Percentiles rank a stretch among this genome's conserved stretches.
Evolutionary conservation across 2,888 invertebrate species (phyloP).

Genomic region (Perizoma flavofasciatum): DNA sequence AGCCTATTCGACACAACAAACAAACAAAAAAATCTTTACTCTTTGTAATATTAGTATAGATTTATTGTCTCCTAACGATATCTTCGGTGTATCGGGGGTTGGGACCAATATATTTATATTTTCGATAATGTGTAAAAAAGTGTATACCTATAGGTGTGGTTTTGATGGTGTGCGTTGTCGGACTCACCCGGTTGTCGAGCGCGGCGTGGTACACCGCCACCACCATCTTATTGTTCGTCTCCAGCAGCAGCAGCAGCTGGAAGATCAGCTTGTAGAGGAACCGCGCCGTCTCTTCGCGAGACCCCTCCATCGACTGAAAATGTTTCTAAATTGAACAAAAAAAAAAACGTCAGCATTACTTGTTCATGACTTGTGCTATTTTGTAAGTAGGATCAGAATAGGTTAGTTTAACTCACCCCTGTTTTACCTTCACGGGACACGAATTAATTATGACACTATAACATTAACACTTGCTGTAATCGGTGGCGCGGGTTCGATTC

Average conservation of each 20-base stretch:
- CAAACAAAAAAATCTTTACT: conserved; percentile 17
- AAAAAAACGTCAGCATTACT: conserved; percentile 8
- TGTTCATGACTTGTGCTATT: background rate
- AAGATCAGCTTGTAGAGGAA: conserved; percentile 95
- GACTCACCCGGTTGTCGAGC: conserved; percentile 69
- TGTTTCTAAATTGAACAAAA: conserved; percentile 27
- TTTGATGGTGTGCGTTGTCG: background rate
- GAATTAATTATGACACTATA: too few relatives aligned
- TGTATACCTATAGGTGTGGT: too few relatives aligned
- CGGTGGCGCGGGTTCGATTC: too few relatives aligned
- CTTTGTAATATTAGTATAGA: conserved; percentile 25
- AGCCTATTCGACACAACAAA: conserved; percentile 29
- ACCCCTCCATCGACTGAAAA: conserved; percentile 89
- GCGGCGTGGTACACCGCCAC: conserved; percentile 83
- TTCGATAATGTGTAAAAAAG: too few relatives aligned
- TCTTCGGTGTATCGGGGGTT: too few relatives aligned
- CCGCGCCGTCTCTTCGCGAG: conserved; percentile 95
- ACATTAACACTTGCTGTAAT: too few relatives aligned
- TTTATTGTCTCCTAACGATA: background rate
- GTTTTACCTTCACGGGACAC: too few relatives aligned
- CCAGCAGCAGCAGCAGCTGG: conserved; percentile 94
- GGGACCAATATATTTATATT: too few relatives aligned
- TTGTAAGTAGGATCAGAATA: background rate
- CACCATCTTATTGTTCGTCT: conserved; percentile 93
- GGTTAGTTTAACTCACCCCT: background rate